These are phyloP conservation scores for Meiosimyza decipiens DNA, from an alignment of 2,888 invertebrate genomes.

Conservation along the genomic window DNA sequence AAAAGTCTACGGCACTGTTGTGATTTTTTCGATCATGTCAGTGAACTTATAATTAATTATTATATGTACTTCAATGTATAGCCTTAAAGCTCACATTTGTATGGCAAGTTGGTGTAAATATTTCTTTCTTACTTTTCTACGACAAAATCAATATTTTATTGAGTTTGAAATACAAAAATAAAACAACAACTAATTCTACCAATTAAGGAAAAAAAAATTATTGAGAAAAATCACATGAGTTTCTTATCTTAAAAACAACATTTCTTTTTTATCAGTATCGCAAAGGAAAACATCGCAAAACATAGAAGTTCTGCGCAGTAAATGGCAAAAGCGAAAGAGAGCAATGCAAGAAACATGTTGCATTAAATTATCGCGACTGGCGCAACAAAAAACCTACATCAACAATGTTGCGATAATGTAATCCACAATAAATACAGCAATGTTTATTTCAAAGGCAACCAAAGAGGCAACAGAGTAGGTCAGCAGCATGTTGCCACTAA, in stretches of 20 bases:
- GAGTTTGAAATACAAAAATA: too few species aligned
- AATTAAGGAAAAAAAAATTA: too few species aligned
- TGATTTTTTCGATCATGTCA: too few species aligned
- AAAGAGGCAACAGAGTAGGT: not conserved
- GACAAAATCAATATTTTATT: too few species aligned
- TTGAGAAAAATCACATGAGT: not conserved
- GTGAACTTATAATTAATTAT: too few species aligned
- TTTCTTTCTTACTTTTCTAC: too few species aligned
- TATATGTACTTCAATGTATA: too few species aligned
- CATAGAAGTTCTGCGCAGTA: conserved; percentile 8
- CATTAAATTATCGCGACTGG: not conserved
- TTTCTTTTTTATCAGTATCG: too few species aligned
- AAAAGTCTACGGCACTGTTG: too few species aligned
- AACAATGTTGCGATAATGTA: conserved; percentile 7
- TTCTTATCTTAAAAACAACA: not conserved
- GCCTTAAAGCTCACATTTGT: too few species aligned
- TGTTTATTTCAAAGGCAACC: not conserved
- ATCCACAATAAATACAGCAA: not conserved
- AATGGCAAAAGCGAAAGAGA: not conserved
- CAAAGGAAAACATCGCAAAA: not conserved
- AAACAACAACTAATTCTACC: too few species aligned
- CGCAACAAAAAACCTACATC: not conserved
- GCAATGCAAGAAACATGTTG: not conserved
- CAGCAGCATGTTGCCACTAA: conserved; percentile 16
- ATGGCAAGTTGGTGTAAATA: too few species aligned